These are phyloP conservation scores for Columba guinea DNA, from an alignment of 2,797 vertebrate species.

Conservation along the genomic window DNA sequence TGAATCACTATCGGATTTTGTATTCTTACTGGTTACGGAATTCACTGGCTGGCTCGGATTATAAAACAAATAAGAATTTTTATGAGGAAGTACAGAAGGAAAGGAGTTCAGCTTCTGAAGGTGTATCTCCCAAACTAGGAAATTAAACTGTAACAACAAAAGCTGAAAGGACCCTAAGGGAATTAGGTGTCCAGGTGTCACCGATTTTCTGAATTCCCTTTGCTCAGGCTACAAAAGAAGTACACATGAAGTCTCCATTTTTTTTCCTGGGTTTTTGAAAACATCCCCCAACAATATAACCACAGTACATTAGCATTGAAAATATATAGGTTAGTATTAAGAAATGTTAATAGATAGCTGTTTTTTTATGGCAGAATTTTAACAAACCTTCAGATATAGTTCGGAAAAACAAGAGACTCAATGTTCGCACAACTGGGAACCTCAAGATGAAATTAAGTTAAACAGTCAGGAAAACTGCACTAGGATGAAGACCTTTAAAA, in stretches of 20 bases:
- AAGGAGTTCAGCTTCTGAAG: conserved; percentile 26
- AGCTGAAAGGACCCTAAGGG: background rate
- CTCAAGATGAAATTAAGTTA: background rate
- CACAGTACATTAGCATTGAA: background rate
- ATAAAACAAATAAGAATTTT: conserved; percentile 27
- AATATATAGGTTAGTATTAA: background rate
- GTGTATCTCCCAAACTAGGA: background rate
- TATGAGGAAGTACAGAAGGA: background rate
- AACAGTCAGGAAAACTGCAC: background rate
- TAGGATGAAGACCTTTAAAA: background rate
- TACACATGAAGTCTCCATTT: background rate
- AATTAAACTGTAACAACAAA: background rate
- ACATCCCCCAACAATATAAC: background rate
- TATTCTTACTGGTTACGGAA: conserved; percentile 5
- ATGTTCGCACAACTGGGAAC: background rate
- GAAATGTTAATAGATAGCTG: background rate
- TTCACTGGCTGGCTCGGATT: background rate
- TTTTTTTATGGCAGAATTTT: background rate
- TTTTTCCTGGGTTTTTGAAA: background rate
- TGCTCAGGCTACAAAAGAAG: background rate
- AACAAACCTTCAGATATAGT: background rate
- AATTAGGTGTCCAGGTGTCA: background rate
- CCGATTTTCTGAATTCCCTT: background rate
- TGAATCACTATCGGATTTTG: conserved; percentile 35
- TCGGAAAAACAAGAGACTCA: background rate